Evolutionary conservation across 2,113 vertebrate genomes (phyloP).

Genomic region (Thunnus maccoyii): DNA sequence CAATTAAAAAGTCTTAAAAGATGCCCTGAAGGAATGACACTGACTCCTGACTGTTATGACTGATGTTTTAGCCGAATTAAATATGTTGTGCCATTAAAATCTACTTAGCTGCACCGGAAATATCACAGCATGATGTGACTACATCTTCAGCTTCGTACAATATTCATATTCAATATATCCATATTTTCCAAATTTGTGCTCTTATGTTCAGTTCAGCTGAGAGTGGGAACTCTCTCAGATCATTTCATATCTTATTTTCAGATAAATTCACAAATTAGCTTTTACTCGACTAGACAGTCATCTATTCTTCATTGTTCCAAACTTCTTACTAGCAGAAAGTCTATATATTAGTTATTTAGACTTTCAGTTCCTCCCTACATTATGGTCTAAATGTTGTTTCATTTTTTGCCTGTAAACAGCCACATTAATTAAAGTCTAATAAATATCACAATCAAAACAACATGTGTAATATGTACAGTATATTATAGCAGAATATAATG

Average conservation of each 20-base stretch:
- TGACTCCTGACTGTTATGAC: not conserved
- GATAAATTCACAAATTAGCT: not conserved
- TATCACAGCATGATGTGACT: slow-evolving; percentile 1
- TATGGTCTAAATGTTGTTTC: too few species aligned
- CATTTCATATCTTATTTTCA: not conserved
- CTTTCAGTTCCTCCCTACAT: too few species aligned
- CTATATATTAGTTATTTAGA: too few species aligned
- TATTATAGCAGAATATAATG: too few species aligned
- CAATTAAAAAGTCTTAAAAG: not conserved
- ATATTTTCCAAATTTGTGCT: slow-evolving; percentile 2
- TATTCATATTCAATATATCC: not conserved
- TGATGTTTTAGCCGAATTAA: not conserved
- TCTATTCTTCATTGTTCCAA: not conserved
- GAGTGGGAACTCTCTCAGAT: not conserved
- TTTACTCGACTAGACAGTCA: not conserved
- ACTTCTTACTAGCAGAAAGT: not conserved
- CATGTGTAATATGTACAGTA: too few species aligned
- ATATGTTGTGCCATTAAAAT: slow-evolving; percentile 7
- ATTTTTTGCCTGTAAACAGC: too few species aligned
- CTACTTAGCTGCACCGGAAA: slow-evolving; percentile 5
- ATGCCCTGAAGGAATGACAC: not conserved
- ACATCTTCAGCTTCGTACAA: not conserved
- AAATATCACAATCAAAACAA: too few species aligned
- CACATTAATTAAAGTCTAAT: too few species aligned
- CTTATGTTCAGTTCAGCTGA: not conserved